Conservation (phyloP, 2,113 vertebrate species). For the Bufo gargarizans region DNA sequence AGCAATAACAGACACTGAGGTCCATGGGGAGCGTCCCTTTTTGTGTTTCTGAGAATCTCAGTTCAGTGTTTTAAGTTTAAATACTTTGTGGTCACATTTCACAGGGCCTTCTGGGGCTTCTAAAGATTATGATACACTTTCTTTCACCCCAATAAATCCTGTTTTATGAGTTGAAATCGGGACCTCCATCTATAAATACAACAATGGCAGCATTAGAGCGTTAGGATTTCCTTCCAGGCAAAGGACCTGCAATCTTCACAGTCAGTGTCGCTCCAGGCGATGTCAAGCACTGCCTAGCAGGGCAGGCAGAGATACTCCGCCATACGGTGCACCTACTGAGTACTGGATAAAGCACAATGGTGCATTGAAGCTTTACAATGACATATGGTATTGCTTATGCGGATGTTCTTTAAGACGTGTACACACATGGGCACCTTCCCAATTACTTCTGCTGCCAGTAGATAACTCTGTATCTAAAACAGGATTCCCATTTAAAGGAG, state of each 20-base stretch:
- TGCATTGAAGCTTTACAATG: background rate
- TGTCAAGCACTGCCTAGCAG: background rate
- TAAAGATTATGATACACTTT: slow-evolving; percentile 56
- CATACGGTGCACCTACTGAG: background rate
- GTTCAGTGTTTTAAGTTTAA: slow-evolving; percentile 30
- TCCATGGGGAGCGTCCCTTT: slow-evolving; percentile 13
- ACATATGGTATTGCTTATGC: background rate
- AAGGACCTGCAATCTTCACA: background rate
- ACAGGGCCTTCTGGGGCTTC: slow-evolving; percentile 35
- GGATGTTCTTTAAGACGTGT: background rate
- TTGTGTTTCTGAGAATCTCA: slow-evolving; percentile 27
- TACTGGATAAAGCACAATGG: background rate
- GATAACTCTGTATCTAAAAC: background rate
- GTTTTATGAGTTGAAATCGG: slow-evolving; percentile 47
- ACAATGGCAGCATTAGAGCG: background rate
- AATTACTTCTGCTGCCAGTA: background rate
- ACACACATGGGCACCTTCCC: background rate
- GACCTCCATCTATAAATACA: slow-evolving; percentile 45
- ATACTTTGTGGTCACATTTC: slow-evolving; percentile 50
- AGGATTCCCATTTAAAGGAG: too few species aligned
- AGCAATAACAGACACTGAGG: background rate
- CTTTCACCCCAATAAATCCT: slow-evolving; percentile 50
- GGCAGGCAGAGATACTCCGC: background rate
- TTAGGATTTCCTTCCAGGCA: slow-evolving; percentile 9
- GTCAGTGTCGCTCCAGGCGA: slow-evolving; percentile 14